Base-by-base conservation (phyloP, 2,888 invertebrate species). In the Thysanoteuthis rhombus region DNA sequence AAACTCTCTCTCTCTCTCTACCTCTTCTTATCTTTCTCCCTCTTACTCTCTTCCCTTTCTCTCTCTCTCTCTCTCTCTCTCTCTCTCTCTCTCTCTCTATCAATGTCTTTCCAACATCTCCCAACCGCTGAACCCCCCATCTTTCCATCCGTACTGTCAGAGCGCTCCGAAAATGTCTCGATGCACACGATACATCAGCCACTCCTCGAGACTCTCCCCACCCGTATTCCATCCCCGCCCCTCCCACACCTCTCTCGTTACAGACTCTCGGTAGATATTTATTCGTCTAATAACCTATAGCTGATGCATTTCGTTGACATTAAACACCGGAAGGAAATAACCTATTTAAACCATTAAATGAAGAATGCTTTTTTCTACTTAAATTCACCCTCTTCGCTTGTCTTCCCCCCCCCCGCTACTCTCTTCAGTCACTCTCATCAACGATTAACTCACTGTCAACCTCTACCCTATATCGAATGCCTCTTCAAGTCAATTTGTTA, bases 251-350 rank as follows among this genome's bases (percentile, higher is more conserved):
- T 1, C 1, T 25, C n/a, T n/a, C 5, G 5, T 5, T 58, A 6
- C 6, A 0, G 10, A 32, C 8, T 1, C 10, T 58, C 32, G 28
- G n/a, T 75, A 75, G 36, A 75, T 75, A 75, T 75, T 75, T 75
- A 75, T n/a, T n/a, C 75, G n/a, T 75, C 75, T 75, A 75, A 75
- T 75, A 75, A 75, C n/a, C 75, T 75, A 75, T n/a, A 36, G 75
- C 75, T 36, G 36, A 75, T 75, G 75, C 75, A 75, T 75, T 75
- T 75, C 75, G n/a, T 3, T 75, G 75, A 75, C n/a, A 75, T 75
- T 75, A 75, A 75, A 75, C n/a, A 75, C 75, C n/a, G 75, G 75
- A 75, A 75, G 75, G 75, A 75, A 75, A 75, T 75, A 75, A 75
- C 75, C 75, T 75, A 75, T 75, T 75, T 75, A 75, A 75, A 75